Evolutionary conservation across 2,888 invertebrate species (phyloP).

Genomic region (Eupeodes latifasciatus): DNA sequence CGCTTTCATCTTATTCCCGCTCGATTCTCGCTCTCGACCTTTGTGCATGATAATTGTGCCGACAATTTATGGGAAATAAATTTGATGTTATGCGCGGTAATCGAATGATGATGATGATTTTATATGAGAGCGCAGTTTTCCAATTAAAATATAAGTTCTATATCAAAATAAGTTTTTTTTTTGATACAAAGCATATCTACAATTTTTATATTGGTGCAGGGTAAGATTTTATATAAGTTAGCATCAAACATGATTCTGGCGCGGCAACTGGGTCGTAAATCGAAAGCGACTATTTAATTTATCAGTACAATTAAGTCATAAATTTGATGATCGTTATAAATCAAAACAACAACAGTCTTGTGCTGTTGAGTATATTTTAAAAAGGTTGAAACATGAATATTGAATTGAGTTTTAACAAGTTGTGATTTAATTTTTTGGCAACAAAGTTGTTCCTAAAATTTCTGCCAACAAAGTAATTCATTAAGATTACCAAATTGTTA

Average conservation of each 20-base stretch:
- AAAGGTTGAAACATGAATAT: neutral
- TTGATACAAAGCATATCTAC: neutral
- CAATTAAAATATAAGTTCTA: conserved; percentile 29
- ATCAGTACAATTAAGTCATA: conserved; percentile 22
- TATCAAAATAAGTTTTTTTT: conserved; percentile 3
- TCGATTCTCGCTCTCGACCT: neutral
- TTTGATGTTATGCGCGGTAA: conserved; percentile 45
- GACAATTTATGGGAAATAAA: conserved; percentile 60
- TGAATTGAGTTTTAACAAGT: neutral
- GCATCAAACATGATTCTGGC: neutral
- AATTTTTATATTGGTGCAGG: neutral
- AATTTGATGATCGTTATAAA: conserved; percentile 15
- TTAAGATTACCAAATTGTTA: too few species aligned
- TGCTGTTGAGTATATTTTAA: neutral
- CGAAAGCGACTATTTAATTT: conserved; percentile 9
- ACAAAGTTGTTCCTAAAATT: too few species aligned
- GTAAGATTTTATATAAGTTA: neutral
- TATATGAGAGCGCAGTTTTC: conserved; percentile 35
- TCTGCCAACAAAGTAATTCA: too few species aligned
- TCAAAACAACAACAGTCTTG: neutral
- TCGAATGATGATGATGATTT: conserved; percentile 55
- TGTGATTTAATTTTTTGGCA: neutral
- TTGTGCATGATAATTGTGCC: conserved; percentile 29
- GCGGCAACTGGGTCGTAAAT: neutral
- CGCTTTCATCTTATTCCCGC: conserved; percentile 5